A percentile compares a stretch with the other conserved stretches of the same genome.
phyloP scores from a whole-genome alignment of 2,888 invertebrate genomes.

The Disparrhopalites patrizii region DNA sequence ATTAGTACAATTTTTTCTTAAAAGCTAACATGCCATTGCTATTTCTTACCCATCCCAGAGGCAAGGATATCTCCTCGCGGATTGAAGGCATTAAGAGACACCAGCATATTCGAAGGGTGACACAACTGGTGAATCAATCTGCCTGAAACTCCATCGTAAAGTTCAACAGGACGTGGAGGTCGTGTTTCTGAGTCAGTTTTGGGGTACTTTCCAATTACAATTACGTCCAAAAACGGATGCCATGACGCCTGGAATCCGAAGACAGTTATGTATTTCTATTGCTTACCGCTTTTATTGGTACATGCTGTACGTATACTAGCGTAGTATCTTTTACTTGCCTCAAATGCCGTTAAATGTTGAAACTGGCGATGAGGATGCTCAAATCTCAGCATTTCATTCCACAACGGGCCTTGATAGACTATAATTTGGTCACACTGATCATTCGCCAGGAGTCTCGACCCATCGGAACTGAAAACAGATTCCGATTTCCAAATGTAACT shows the following conservation, averaged over 20 bases:
- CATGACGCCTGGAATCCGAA: conserved; percentile 40
- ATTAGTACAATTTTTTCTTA: background rate
- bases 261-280: no score
- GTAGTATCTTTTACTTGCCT: no score
- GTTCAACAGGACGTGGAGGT: conserved; percentile 31
- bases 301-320: no score
- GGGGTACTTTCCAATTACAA: conserved; percentile 44
- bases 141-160: conserved; percentile 41
- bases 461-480: conserved; percentile 29
- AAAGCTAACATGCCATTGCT: background rate
- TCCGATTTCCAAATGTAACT: background rate
- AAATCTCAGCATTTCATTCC: conserved; percentile 31
- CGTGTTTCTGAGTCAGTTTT: background rate
- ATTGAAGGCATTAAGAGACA: conserved; percentile 41
- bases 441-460: conserved; percentile 41
- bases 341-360: conserved; percentile 44
- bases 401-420: conserved; percentile 40
- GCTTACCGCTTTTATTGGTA: no score
- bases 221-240: conserved; percentile 43
- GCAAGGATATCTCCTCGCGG: conserved; percentile 43
- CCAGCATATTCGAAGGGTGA: conserved; percentile 37
- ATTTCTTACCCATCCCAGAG: conserved; percentile 41
- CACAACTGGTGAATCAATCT: conserved; percentile 31
- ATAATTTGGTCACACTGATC: conserved; percentile 45
- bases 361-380: conserved; percentile 46